phyloP scores from a whole-genome alignment of 2,113 vertebrate genomes.

The Zosterops pallidus region DNA sequence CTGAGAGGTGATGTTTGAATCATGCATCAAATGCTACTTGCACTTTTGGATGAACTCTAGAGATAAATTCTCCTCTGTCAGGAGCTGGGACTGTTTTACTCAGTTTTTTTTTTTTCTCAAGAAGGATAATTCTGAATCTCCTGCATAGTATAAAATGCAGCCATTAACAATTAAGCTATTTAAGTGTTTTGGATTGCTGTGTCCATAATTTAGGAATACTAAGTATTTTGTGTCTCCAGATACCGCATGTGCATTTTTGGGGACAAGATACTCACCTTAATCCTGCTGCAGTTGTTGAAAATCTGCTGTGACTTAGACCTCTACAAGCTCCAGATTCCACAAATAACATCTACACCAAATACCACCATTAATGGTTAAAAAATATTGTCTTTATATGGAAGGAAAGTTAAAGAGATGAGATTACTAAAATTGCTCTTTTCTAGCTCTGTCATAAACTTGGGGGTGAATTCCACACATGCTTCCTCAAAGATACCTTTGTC shows the following conservation, averaged over 20 bases:
- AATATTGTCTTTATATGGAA: not conserved
- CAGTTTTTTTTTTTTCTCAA: not conserved
- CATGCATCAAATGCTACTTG: not conserved
- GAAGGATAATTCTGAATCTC: not conserved
- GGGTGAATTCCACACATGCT: rapidly evolving
- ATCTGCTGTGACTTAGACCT: not conserved
- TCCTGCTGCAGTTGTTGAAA: not conserved
- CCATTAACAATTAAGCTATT: not conserved
- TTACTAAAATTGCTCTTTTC: not conserved
- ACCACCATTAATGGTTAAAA: not conserved
- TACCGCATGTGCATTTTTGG: not conserved
- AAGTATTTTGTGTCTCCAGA: not conserved
- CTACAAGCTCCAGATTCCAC: not conserved
- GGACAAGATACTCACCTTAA: not conserved
- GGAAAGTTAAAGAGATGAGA: not conserved
- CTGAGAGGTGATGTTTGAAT: not conserved
- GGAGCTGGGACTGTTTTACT: not conserved
- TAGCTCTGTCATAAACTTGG: not conserved
- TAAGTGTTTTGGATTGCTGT: not conserved
- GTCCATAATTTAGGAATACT: not conserved
- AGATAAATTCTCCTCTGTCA: not conserved
- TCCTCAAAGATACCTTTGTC: not conserved
- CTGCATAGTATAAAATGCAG: not conserved
- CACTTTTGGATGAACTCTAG: not conserved
- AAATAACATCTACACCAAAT: not conserved